Evolutionary conservation across 2,888 invertebrate genomes (phyloP).

Genomic region (Lasioglossum marginatum): DNA sequence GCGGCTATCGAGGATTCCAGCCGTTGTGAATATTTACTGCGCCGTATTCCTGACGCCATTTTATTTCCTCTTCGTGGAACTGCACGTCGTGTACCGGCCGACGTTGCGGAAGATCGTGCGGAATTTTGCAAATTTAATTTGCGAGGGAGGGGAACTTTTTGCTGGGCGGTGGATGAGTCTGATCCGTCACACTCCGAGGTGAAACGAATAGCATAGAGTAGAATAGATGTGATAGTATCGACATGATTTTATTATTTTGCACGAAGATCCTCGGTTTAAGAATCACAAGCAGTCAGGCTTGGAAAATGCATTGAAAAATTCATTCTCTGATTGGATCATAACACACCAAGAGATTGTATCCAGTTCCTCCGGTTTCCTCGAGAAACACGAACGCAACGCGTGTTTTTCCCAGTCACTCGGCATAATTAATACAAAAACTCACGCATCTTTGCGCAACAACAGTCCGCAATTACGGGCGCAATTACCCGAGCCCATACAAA

Average conservation of each 20-base stretch:
- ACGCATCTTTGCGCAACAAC: not conserved
- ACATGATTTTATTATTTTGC: not conserved
- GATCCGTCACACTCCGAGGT: too few species aligned
- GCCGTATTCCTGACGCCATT: not conserved
- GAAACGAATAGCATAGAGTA: too few species aligned
- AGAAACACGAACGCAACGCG: not conserved
- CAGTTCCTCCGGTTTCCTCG: not conserved
- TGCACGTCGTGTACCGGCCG: not conserved
- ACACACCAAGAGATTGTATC: not conserved
- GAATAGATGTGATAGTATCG: too few species aligned
- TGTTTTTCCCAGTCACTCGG: slow-evolving; percentile 7
- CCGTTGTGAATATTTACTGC: not conserved
- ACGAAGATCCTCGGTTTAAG: not conserved
- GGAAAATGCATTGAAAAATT: not conserved
- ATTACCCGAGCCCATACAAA: slow-evolving; percentile 7
- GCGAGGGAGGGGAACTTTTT: too few species aligned
- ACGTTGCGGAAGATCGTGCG: not conserved
- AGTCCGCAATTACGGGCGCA: not conserved
- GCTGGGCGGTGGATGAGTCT: too few species aligned
- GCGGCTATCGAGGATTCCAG: not conserved
- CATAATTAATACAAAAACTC: slow-evolving; percentile 12
- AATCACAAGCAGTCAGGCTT: not conserved
- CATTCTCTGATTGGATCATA: not conserved
- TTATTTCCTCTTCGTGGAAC: not conserved
- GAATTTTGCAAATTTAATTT: not conserved